A percentile compares a stretch with the other conserved stretches of the same genome.
Evolutionary conservation across 1,140 invertebrate species (phyloP).

Genomic region (Wiebesia pumilae): DNA sequence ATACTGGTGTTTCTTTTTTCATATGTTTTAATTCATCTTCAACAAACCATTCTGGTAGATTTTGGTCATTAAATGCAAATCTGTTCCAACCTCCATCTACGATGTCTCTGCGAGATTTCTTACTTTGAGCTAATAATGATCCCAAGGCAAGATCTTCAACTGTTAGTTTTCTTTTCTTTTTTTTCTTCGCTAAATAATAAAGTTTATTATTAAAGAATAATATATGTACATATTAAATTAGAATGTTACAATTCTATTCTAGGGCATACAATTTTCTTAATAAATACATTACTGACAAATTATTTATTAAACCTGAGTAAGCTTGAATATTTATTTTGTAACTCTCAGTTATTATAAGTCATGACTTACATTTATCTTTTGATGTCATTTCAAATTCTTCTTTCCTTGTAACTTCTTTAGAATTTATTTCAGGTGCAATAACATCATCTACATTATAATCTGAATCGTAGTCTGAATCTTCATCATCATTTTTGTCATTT

Average conservation of each 20-base stretch:
- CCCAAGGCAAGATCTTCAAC: slow-evolving; percentile 92
- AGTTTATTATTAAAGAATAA: neutral
- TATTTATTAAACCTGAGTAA: neutral
- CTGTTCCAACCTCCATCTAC: slow-evolving; percentile 93
- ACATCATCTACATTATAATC: slow-evolving; percentile 80
- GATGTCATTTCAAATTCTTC: slow-evolving; percentile 82
- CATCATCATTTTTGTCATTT: slow-evolving; percentile 68
- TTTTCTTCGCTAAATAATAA: slow-evolving; percentile 67
- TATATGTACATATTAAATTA: too few species aligned
- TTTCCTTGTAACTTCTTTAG: slow-evolving; percentile 71
- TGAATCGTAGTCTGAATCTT: slow-evolving; percentile 75
- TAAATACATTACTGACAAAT: neutral
- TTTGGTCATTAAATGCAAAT: slow-evolving; percentile 90
- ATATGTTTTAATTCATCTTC: slow-evolving; percentile 96
- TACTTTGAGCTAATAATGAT: slow-evolving; percentile 87
- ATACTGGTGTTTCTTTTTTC: slow-evolving; percentile 84
- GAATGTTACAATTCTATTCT: too few species aligned
- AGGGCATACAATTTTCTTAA: too few species aligned
- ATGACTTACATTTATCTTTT: slow-evolving; percentile 74
- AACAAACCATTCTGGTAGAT: slow-evolving; percentile 97
- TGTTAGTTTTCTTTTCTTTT: slow-evolving; percentile 84
- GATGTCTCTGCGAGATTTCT: slow-evolving; percentile 90
- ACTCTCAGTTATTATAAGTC: neutral
- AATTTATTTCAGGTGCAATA: slow-evolving; percentile 59
- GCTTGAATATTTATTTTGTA: neutral